Evolutionary conservation across 2,888 invertebrate genomes (phyloP).

Genomic region (Perizoma affinitatum): DNA sequence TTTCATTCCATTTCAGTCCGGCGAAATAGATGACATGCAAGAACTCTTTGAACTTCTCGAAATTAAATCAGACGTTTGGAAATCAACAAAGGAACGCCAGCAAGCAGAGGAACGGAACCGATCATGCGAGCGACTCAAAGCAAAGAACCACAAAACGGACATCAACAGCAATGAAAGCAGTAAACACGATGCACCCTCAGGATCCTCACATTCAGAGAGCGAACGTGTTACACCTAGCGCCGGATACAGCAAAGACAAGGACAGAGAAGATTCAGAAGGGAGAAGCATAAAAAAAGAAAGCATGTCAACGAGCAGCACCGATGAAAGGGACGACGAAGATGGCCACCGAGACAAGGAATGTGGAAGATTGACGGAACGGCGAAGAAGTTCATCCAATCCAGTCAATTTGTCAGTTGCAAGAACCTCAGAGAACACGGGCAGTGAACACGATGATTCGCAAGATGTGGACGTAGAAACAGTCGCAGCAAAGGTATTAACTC

Average conservation of each 20-base stretch:
- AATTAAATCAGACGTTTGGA: slow-evolving; percentile 93
- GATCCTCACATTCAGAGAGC: slow-evolving; percentile 80
- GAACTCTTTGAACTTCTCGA: slow-evolving; percentile 92
- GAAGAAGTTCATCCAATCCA: slow-evolving; percentile 91
- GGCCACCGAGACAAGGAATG: slow-evolving; percentile 81
- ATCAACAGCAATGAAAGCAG: slow-evolving; percentile 82
- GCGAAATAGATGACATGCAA: slow-evolving; percentile 92
- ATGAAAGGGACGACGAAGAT: slow-evolving; percentile 81
- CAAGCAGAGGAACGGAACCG: slow-evolving; percentile 79
- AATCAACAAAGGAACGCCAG: slow-evolving; percentile 81
- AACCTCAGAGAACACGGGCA: slow-evolving; percentile 83
- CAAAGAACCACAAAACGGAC: slow-evolving; percentile 75
- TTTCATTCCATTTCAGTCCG: slow-evolving; percentile 83
- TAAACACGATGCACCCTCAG: slow-evolving; percentile 79
- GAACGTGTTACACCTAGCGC: slow-evolving; percentile 76
- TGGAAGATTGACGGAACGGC: slow-evolving; percentile 81
- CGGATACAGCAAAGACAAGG: slow-evolving; percentile 78
- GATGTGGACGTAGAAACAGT: slow-evolving; percentile 82
- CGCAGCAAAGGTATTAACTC: slow-evolving; percentile 72
- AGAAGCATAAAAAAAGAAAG: slow-evolving; percentile 80
- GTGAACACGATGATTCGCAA: slow-evolving; percentile 82
- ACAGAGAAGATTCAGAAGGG: slow-evolving; percentile 69
- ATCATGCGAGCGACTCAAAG: slow-evolving; percentile 78
- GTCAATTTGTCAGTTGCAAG: slow-evolving; percentile 89
- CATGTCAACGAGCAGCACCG: slow-evolving; percentile 80